Evolutionary conservation across 2,888 invertebrate species (phyloP), one percentile per base, ranked within the genome.

Genomic region (Chromoteleia sp.): DNA sequence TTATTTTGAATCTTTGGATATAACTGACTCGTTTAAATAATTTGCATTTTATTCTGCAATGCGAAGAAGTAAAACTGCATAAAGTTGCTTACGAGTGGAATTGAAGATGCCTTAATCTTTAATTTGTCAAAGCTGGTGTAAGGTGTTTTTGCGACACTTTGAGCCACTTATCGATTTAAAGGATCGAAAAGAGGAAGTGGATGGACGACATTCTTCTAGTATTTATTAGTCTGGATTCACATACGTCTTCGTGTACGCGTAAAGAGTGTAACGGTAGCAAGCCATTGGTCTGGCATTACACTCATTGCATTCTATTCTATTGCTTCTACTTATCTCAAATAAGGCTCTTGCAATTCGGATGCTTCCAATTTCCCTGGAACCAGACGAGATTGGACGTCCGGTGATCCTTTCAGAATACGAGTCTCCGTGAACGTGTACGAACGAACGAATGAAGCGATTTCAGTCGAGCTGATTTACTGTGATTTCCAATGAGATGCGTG

Each of bases 401-500:
- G 59, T 68, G 75, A 63, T 75, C 68, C 76, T 75, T 74, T 50
- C 59, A 50, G 50, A 67, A 58, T 63, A 54, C 50, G 19, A 50
- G 45, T 56, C 8, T 58, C 59, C 74, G 75, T 68, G 78, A 83
- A 83, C 76, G 59, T 74, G 54, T 59, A 73, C 73, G 68, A 67
- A 61, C 54, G 67, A 79, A 73, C 71, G 59, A 73, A 67, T 59
- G 45, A 63, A 61, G 48, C 79, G 61, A 74, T 80, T 68, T 73
- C 50, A 61, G 61, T 80, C 67, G 74, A 73, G 68, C 79, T 80
- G 79, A 80, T 80, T 80, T 73, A 80, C 79, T 52, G 79, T 74
- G 74, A 80, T 80, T 80, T 80, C 74, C 79, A 74, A 80, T 80
- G 68, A 80, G 61, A 74, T 68, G 68, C 79, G 79, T 80, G 79